A percentile compares a stretch with the other conserved stretches of the same genome.
phyloP scores from a whole-genome alignment of 1,140 invertebrate genomes.

The Hermatobates lingyangjiaoensis region DNA sequence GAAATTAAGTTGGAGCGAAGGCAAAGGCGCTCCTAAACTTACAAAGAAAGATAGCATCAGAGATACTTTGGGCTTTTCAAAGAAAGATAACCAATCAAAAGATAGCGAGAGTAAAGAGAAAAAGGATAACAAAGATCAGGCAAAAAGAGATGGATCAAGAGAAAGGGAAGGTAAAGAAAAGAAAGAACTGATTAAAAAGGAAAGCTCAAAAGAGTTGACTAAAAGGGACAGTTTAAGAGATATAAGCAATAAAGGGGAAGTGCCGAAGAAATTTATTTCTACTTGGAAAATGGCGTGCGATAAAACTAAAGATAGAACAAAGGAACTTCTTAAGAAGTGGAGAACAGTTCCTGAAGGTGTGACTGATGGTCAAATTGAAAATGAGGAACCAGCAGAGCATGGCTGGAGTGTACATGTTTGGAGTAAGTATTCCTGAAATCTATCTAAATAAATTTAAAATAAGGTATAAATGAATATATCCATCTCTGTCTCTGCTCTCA shows the following conservation, averaged over 20 bases:
- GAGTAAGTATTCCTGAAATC: constrained; percentile 41
- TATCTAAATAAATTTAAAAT: too few relatives aligned
- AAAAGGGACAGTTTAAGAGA: neutral
- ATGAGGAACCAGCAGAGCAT: constrained; percentile 18
- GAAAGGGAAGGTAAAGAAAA: neutral
- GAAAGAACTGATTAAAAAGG: neutral
- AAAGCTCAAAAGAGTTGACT: neutral
- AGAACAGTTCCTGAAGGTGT: constrained; percentile 38
- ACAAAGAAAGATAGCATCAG: neutral
- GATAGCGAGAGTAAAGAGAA: neutral
- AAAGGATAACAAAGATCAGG: neutral
- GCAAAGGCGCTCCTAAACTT: neutral
- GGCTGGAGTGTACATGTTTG: constrained; percentile 51
- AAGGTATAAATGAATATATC: too few relatives aligned
- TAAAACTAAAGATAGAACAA: constrained; percentile 43
- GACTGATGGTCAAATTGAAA: constrained; percentile 20
- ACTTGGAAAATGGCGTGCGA: constrained; percentile 50
- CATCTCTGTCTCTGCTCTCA: too few relatives aligned
- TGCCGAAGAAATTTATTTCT: constrained; percentile 39
- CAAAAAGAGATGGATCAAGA: too few relatives aligned
- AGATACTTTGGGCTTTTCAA: neutral
- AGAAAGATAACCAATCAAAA: neutral
- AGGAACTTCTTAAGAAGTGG: constrained; percentile 44
- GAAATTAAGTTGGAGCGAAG: neutral
- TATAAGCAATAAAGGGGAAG: neutral